These are phyloP conservation scores for Discoglossus pictus DNA, from an alignment of 2,797 vertebrate species.

Conservation along the genomic window DNA sequence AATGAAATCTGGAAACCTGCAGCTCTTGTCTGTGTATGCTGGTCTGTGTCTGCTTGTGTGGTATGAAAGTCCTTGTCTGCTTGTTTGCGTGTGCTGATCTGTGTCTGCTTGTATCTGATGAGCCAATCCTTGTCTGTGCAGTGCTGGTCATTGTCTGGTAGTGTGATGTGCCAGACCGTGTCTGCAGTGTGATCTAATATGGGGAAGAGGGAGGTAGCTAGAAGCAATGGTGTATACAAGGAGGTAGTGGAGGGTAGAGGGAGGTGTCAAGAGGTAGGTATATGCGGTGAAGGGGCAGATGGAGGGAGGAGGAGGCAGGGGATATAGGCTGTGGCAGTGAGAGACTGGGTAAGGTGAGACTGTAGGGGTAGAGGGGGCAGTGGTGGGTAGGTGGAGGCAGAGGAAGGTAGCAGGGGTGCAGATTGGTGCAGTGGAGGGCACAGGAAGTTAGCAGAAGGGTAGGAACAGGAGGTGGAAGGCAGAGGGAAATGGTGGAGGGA, in stretches of 20 bases:
- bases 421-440: neutral
- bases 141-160: too few species aligned
- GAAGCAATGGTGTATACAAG: too few species aligned
- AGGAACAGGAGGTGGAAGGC: neutral
- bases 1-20: too few species aligned
- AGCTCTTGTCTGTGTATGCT: neutral
- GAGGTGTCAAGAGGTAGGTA: too few species aligned
- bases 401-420: neutral
- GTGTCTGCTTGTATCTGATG: neutral
- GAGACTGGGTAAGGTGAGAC: neutral
- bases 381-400: neutral
- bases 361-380: neutral
- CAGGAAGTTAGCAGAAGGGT: neutral
- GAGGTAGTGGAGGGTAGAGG: too few species aligned
- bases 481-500: neutral
- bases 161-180: too few species aligned
- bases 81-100: neutral
- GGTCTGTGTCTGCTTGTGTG: neutral
- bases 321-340: neutral
- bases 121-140: neutral
- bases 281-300: too few species aligned
- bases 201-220: too few species aligned
- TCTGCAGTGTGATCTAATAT: too few species aligned
- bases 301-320: too few species aligned
- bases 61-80: neutral